Evolutionary conservation across 2,888 invertebrate species (phyloP).

Genomic region (Phorcus lineatus): DNA sequence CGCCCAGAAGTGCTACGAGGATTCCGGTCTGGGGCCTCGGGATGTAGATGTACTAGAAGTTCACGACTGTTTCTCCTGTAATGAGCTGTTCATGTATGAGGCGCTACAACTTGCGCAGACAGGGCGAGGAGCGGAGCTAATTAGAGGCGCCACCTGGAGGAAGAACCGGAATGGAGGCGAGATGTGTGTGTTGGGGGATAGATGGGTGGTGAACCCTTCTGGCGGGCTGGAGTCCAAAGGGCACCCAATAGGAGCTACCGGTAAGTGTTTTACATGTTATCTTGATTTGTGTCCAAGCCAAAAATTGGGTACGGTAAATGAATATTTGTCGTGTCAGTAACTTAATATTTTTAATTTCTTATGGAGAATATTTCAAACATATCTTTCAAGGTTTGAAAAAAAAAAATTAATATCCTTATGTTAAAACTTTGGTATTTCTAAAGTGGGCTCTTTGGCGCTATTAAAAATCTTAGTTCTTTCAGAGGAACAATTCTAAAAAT

Average conservation of each 20-base stretch:
- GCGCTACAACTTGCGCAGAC: conserved; percentile 80
- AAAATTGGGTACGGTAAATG: too few relatives aligned
- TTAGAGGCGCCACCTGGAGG: conserved; percentile 60
- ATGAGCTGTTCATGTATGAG: conserved; percentile 97
- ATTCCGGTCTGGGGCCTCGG: conserved; percentile 47
- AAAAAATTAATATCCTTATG: too few relatives aligned
- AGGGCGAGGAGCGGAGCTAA: conserved; percentile 53
- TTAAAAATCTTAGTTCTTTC: too few relatives aligned
- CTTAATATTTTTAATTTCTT: too few relatives aligned
- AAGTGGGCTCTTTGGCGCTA: too few relatives aligned
- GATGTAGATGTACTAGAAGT: conserved; percentile 75
- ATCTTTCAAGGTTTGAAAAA: too few relatives aligned
- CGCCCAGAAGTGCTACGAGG: conserved; percentile 58
- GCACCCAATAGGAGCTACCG: conserved; percentile 97
- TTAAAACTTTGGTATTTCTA: too few relatives aligned
- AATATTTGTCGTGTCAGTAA: too few relatives aligned
- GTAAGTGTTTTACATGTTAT: conserved; percentile 71
- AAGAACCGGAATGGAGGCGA: conserved; percentile 78
- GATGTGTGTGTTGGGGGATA: conserved; percentile 85
- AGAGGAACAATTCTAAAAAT: too few relatives aligned
- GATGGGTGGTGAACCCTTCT: conserved; percentile 98
- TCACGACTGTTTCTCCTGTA: conserved; percentile 98
- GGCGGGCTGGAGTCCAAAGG: conserved; percentile 99
- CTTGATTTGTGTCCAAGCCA: too few relatives aligned
- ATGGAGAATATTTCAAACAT: too few relatives aligned